Evolutionary conservation across 2,888 invertebrate species (phyloP), one percentile per base, ranked within the genome.

Genomic region (Ariolimax columbianus): DNA sequence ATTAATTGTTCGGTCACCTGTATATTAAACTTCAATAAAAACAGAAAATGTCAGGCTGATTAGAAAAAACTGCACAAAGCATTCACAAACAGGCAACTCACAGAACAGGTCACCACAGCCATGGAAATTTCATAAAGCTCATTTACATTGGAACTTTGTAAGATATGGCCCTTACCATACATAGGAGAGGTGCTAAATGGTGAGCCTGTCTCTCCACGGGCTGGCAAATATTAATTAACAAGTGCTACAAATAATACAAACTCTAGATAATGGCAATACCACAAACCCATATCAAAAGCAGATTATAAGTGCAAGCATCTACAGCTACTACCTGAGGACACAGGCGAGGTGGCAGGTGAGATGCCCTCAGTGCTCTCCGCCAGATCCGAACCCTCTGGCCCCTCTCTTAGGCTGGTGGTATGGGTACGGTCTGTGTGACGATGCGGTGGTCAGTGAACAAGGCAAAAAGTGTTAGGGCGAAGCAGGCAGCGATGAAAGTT

Each of bases 351-450:
- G 77, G 85, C 85, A 75, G 85, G 85, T 66, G 85, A 85, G 59
- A 85, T 75, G 75, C 82, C 82, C 68, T 83, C 83, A n/a, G 83
- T 83, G 73, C 85, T 85, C 85, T 85, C 85, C 3, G 85, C 85
- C 80, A 85, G 85, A 85, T 85, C 85, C 75, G 85, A 85, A 80
- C 85, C 85, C 85, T 85, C 85, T 7, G 85, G 85, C 51, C 85
- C 85, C 78, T 85, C 85, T 68, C 85, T 40, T 30, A 85, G 85
- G 81, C 85, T 77, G 59, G 85, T 85, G 66, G 68, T 80, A 66
- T 72, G 80, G 51, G 81, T 75, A 75, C 85, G 73, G 77, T 77
- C 84, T 83, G 83, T 83, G 55, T 83, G 83, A 83, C 77, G 68
- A 83, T 84, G 81, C 73, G 43, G 79, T 75, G 84, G 83, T 77